These are phyloP conservation scores for Nycticryphes semicollaris DNA, from an alignment of 2,113 vertebrate species.

Conservation along the genomic window DNA sequence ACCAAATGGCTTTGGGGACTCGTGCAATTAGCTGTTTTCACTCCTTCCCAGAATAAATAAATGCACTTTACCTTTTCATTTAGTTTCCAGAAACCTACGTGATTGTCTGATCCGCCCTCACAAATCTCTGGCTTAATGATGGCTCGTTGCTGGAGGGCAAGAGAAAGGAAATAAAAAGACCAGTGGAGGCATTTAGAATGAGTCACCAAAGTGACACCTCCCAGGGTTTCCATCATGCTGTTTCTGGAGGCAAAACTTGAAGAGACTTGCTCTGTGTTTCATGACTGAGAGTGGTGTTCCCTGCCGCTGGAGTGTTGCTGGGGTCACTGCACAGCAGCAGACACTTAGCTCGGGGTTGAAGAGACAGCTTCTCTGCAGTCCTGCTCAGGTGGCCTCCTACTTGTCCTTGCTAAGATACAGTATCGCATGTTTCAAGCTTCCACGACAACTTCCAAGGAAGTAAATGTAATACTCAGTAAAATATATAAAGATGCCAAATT, in stretches of 20 bases:
- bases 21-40: not conserved
- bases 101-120: slow-evolving; percentile 2
- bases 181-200: slow-evolving; percentile 4
- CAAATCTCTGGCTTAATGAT: slow-evolving; percentile 21
- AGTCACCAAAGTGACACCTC: slow-evolving; percentile 10
- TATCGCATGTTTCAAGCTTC: not conserved
- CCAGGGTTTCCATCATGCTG: not conserved
- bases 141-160: not conserved
- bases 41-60: slow-evolving; percentile 5
- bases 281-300: not conserved
- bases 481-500: slow-evolving; percentile 28
- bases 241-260: slow-evolving; percentile 28
- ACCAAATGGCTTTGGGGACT: not conserved
- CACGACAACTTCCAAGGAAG: slow-evolving; percentile 18
- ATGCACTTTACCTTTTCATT: slow-evolving; percentile 19
- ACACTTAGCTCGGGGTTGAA: not conserved
- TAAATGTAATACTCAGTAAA: not conserved
- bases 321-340: not conserved
- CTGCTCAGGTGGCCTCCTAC: not conserved
- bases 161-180: slow-evolving; percentile 54
- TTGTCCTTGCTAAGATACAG: not conserved
- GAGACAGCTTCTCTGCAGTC: not conserved
- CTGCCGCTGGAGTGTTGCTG: not conserved
- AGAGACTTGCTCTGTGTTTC: slow-evolving; percentile 31
- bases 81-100: slow-evolving; percentile 6